Evolutionary conservation across 2,797 vertebrate species (phyloP).

Genomic region (Podarcis siculus): DNA sequence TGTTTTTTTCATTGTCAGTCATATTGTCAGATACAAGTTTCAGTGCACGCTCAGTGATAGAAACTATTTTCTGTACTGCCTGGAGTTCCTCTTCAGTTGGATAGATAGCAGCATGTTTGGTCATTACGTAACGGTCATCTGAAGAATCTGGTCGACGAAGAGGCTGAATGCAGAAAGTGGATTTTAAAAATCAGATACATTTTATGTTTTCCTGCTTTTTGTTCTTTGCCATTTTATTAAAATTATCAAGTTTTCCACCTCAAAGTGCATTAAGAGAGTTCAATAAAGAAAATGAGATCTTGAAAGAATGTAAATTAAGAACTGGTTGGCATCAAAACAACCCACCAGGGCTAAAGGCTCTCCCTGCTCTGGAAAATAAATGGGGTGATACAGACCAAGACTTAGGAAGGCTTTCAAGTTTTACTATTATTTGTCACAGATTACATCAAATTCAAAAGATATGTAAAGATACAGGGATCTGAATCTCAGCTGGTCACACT

Average conservation of each 20-base stretch:
- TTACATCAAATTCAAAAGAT: not conserved
- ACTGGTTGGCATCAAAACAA: not conserved
- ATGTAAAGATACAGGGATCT: not conserved
- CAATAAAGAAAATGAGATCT: not conserved
- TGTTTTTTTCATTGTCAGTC: constrained; percentile 90
- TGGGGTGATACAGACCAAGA: not conserved
- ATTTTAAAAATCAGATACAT: constrained; percentile 23
- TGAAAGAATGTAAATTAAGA: not conserved
- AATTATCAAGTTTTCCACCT: not conserved
- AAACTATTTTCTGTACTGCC: constrained; percentile 98
- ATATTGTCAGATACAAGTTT: constrained; percentile 96
- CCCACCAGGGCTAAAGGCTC: not conserved
- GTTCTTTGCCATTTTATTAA: not conserved
- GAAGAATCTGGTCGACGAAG: constrained; percentile 95
- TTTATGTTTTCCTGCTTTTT: not conserved
- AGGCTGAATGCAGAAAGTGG: constrained; percentile 77
- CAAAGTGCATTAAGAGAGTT: not conserved
- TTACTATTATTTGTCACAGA: too few species aligned
- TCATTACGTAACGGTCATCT: constrained; percentile 98
- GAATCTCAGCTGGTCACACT: not conserved
- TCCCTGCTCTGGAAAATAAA: not conserved
- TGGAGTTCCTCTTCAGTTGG: constrained; percentile 97
- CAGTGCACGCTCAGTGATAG: constrained; percentile 95
- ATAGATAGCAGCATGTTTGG: constrained; percentile 96
- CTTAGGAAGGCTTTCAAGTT: not conserved